These are phyloP conservation scores for Proctacanthus coquilletti DNA, from an alignment of 1,140 invertebrate species.

Conservation along the genomic window DNA sequence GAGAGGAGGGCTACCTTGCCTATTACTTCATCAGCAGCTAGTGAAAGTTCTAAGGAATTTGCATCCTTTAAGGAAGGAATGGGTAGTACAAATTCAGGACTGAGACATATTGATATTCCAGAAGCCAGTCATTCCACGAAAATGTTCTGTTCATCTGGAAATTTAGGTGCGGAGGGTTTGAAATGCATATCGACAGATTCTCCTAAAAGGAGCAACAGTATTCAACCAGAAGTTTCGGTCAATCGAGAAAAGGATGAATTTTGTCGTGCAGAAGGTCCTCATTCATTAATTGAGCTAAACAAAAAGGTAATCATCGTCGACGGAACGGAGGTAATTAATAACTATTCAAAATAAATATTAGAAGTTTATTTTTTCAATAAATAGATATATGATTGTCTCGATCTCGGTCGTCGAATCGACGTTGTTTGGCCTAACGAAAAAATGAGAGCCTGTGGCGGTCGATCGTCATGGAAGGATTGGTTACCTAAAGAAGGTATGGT, in stretches of 20 bases:
- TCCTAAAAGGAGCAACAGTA: too few species aligned
- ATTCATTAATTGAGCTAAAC: slow-evolving; percentile 36
- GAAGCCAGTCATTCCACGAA: too few species aligned
- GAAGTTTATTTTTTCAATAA: not conserved
- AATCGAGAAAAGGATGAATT: not conserved
- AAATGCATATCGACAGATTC: too few species aligned
- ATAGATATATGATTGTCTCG: slow-evolving; percentile 73
- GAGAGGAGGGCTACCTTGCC: slow-evolving; percentile 22
- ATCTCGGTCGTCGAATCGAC: slow-evolving; percentile 73
- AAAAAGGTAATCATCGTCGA: slow-evolving; percentile 40
- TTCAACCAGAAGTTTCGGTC: not conserved
- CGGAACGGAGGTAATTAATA: slow-evolving; percentile 31
- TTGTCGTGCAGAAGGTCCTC: not conserved
- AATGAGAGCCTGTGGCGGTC: slow-evolving; percentile 68
- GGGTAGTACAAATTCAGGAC: too few species aligned
- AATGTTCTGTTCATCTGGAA: too few species aligned
- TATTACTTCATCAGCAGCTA: slow-evolving; percentile 10
- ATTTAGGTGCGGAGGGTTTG: too few species aligned
- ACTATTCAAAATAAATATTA: not conserved
- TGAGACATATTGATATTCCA: too few species aligned
- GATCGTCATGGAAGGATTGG: slow-evolving; percentile 80
- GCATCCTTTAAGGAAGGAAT: too few species aligned
- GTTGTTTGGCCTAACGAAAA: slow-evolving; percentile 83
- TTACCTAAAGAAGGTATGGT: slow-evolving; percentile 80
- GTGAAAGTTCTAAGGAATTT: not conserved